Base-by-base conservation (phyloP, 1,140 invertebrate species). In the Drosophila sturtevanti region DNA sequence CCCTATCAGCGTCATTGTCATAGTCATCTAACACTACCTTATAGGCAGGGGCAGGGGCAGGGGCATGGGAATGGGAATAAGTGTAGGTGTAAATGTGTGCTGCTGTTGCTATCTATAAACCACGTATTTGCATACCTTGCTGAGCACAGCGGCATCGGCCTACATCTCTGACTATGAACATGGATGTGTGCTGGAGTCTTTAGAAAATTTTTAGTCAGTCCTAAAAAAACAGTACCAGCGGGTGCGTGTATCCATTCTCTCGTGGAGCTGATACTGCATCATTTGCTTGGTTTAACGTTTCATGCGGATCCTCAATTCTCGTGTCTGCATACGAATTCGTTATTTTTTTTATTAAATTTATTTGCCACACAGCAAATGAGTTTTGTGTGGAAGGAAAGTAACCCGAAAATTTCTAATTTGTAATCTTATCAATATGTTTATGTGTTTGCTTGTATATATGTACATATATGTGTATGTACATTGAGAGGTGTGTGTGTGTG, bases 1-100 rank as follows among this genome's bases (percentile, higher is more conserved):
- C 35, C 31, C 48, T 77, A 85, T 79, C 81, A 55, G 51, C 67
- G 76, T 72, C 80, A 84, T 69, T 68, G 68, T 38, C 64, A 66
- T 63, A 48, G 16, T 21, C 41, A 48, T 18, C 16, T 48, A 7
- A 16, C 59, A 37, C 24, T 35, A 27, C 21, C 16, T 9, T 31
- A 31, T 56, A 18, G 34, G 10, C 27, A 31, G 14, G 21, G 35
- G 31, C 24, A 16, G 21, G 31, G 35, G n/a, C n/a, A n/a, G n/a
- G 27, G 27, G 27, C 27, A 31, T 31, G 22, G 4, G 22, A 2
- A 2, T 24, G 27, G 27, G 5, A 31, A 31, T 31, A 6, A 31
- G 7, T 7, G 7, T 7, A 31, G 27, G 27, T 31, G 27, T 31
- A 6, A 31, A 31, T 31, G 27, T 31, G 27, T 31, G 27, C 27